Percentiles rank a stretch among this genome's conserved stretches.
Evolutionary conservation across 2,797 vertebrate species (phyloP).

Genomic region (Smutsia gigantea): DNA sequence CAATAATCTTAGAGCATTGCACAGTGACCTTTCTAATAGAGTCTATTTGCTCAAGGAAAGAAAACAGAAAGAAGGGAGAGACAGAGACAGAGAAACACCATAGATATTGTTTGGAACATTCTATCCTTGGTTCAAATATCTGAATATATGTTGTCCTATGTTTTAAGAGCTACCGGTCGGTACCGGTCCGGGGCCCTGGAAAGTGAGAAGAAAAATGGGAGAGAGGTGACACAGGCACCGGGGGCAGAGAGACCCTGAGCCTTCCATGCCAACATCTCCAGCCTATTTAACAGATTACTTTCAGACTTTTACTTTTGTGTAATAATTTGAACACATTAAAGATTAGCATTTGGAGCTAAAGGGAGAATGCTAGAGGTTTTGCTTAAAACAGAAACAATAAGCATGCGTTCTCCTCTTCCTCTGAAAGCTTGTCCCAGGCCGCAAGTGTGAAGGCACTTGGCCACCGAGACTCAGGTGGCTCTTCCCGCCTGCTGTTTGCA

Average conservation of each 20-base stretch:
- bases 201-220: background rate
- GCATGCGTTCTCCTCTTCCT: conserved; percentile 60
- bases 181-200: background rate
- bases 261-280: background rate
- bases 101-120: background rate
- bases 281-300: background rate
- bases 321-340: conserved; percentile 34
- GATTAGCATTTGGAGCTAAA: conserved; percentile 3
- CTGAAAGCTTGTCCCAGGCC: conserved; percentile 65
- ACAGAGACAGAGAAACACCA: background rate
- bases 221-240: background rate
- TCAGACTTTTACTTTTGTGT: background rate
- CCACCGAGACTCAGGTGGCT: background rate
- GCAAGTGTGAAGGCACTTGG: conserved; percentile 12
- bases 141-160: background rate
- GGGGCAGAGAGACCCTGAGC: background rate
- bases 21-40: background rate
- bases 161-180: background rate
- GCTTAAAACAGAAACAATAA: background rate
- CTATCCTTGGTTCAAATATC: background rate
- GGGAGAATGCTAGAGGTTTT: background rate
- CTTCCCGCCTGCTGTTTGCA: conserved; percentile 79
- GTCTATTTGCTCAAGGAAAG: conserved; percentile 1
- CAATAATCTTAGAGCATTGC: background rate
- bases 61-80: background rate